Conservation (phyloP, 2,797 vertebrate genomes). For the Pseudomugil tenellus region DNA sequence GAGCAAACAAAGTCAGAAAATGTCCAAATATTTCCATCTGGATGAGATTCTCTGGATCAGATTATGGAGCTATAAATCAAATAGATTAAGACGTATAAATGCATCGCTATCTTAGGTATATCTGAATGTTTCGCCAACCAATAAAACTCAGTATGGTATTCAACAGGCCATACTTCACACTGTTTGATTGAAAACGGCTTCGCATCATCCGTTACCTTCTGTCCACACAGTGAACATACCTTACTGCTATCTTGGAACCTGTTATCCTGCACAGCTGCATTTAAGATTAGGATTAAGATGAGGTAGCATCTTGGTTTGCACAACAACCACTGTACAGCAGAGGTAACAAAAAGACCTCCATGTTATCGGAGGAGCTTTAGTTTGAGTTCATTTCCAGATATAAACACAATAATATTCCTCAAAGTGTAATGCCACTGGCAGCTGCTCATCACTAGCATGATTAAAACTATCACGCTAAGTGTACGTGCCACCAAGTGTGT, state of each 20-base stretch:
- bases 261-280: constrained; percentile 1
- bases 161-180: background rate
- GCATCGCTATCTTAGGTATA: background rate
- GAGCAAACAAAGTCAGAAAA: constrained; percentile 26
- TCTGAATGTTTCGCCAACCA: background rate
- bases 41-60: constrained; percentile 7
- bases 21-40: constrained; percentile 29
- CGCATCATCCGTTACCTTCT: background rate
- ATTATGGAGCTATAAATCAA: constrained; percentile 15
- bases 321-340: background rate
- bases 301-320: constrained; percentile 1
- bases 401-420: background rate
- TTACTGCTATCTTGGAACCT: constrained; percentile 1
- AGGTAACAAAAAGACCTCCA: background rate
- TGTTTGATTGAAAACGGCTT: background rate
- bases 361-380: background rate
- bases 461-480: background rate
- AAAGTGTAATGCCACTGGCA: background rate
- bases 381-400: background rate
- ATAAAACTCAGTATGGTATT: background rate
- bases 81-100: constrained; percentile 1
- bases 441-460: background rate
- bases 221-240: background rate
- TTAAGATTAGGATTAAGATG: background rate
- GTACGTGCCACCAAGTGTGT: background rate